These are phyloP conservation scores for Fistularia commersonii DNA, from an alignment of 2,797 vertebrate genomes.

Conservation along the genomic window DNA sequence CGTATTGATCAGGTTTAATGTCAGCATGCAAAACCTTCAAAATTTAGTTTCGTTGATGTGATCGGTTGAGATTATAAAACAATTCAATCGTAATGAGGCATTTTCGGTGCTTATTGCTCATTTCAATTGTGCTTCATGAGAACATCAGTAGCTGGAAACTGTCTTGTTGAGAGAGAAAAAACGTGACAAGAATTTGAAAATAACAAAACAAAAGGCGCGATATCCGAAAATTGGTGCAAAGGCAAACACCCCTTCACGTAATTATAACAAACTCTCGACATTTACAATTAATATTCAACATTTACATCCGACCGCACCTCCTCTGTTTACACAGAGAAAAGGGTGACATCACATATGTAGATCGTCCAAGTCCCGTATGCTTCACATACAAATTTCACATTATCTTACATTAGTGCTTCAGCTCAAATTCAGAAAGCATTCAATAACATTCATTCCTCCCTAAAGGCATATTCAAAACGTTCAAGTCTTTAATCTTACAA, in stretches of 20 bases:
- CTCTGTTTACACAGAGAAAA: constrained; percentile 52
- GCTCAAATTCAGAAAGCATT: constrained; percentile 71
- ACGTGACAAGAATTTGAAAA: too few relatives aligned
- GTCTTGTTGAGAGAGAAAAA: background rate
- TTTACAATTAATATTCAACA: constrained; percentile 59
- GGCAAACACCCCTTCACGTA: constrained; percentile 11
- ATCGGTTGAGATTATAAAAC: constrained; percentile 5
- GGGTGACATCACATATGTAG: background rate
- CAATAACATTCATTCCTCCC: constrained; percentile 52
- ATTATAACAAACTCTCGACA: constrained; percentile 42
- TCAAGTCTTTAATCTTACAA: background rate
- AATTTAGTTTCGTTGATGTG: constrained; percentile 2
- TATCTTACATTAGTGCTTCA: constrained; percentile 46
- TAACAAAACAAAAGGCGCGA: constrained; percentile 33
- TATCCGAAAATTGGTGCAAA: constrained; percentile 41
- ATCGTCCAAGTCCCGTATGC: constrained; percentile 24
- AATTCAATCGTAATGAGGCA: background rate
- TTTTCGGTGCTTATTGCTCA: background rate
- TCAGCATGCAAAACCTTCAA: constrained; percentile 36
- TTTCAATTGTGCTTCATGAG: constrained; percentile 24
- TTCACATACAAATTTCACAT: constrained; percentile 30
- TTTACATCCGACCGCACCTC: constrained; percentile 42
- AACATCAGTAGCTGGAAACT: too few relatives aligned
- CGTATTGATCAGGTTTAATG: constrained; percentile 10
- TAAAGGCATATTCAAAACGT: constrained; percentile 34